phyloP scores from a whole-genome alignment of 2,888 invertebrate genomes.

The Ischnus inquisitorius region DNA sequence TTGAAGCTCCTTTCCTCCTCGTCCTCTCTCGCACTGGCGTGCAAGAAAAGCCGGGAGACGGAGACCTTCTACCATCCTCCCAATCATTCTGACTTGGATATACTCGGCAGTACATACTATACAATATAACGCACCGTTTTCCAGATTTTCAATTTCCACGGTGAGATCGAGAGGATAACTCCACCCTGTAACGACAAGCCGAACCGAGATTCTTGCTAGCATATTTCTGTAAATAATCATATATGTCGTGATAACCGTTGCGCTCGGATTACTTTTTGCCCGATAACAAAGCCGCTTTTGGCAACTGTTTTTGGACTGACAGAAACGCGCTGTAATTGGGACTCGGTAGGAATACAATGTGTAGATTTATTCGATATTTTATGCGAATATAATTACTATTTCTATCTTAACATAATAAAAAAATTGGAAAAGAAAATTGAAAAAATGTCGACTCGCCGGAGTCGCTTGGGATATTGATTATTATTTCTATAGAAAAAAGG shows the following conservation, averaged over 20 bases:
- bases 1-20: constrained; percentile 23
- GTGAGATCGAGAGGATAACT: constrained; percentile 29
- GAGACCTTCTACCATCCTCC: background rate
- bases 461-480: too few species aligned
- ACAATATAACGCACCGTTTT: constrained; percentile 8
- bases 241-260: constrained; percentile 9
- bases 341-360: too few species aligned
- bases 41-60: background rate
- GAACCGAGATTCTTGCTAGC: background rate
- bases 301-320: constrained; percentile 3
- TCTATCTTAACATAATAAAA: too few species aligned
- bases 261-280: background rate
- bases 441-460: too few species aligned
- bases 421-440: too few species aligned
- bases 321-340: too few species aligned
- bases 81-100: background rate
- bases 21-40: background rate
- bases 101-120: background rate
- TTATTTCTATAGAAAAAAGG: background rate
- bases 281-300: background rate
- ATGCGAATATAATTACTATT: too few species aligned
- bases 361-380: too few species aligned
- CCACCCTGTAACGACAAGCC: background rate
- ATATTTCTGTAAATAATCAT: constrained; percentile 13
- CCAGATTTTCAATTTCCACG: constrained; percentile 45